Base-by-base conservation (phyloP, 1,140 invertebrate genomes). In the Lycorma delicatula region DNA sequence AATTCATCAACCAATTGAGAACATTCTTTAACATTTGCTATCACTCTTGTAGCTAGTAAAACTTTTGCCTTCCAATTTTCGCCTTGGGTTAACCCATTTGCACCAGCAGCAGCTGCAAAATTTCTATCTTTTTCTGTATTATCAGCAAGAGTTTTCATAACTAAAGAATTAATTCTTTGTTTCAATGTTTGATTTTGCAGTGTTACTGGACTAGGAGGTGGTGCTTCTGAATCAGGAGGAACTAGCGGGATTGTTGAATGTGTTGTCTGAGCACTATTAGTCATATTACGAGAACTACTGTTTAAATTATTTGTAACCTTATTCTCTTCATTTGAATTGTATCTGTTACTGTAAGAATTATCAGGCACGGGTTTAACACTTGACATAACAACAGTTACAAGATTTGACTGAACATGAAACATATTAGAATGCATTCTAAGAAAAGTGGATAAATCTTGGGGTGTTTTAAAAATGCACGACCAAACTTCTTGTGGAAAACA, bases 381-480 rank as follows among this genome's bases (percentile, higher is more conserved):
- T 53, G 25, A 48, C 25, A 20, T 28, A 22, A 70, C 59, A 58
- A 93, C 69, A 25, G 86, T 89, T 60, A 94, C 91, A 64, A 92
- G 76, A 74, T 93, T 93, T 41, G 86, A 81, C 70, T 94, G 91
- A 29, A 94, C 89, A 67, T 90, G 86, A 72, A 94, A 94, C 62
- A 86, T 83, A 70, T 94, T 87, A 7, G 89, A 87, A 68, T 92
- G 91, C 75, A 96, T 83, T 72, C 90, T 89, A 3, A 95, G 73
- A 68, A 95, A 94, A 20, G 89, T 91, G 34, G 81, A 82, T 44
- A 95, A 74, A 74, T 95, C 92, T 46, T 85, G 85, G 1, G 87
- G 79, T 6, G 85, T 91, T 71, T 92, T 91, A 63, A 93, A 93
- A 73, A 92, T 84, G 60, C 83, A 80, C 63, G 84, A 80, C 82